phyloP scores from a whole-genome alignment of 1,140 invertebrate species.

The Delia radicum region DNA sequence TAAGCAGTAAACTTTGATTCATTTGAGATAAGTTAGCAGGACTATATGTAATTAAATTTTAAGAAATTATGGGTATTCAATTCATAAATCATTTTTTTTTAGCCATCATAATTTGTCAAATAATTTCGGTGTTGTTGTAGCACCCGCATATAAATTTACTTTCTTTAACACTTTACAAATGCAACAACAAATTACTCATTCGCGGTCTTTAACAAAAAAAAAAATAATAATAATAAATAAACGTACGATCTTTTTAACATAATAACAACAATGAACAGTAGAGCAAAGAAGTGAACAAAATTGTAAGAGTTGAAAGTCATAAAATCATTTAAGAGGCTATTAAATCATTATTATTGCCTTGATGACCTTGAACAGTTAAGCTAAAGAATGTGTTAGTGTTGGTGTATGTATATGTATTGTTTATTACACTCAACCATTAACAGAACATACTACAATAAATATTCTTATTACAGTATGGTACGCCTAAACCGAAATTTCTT shows the following conservation, averaged over 20 bases:
- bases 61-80: too few species aligned
- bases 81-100: too few species aligned
- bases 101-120: too few species aligned
- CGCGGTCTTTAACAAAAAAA: neutral
- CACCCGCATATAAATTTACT: slow-evolving; percentile 15
- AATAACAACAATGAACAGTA: too few species aligned
- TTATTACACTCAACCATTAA: neutral
- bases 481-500: too few species aligned
- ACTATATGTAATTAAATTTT: too few species aligned
- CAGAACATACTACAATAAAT: neutral
- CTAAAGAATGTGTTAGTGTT: neutral
- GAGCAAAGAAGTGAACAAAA: neutral
- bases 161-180: slow-evolving; percentile 9
- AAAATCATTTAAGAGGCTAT: slow-evolving; percentile 52
- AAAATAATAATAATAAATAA: neutral
- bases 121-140: neutral
- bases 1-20: too few species aligned
- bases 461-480: too few species aligned
- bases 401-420: neutral
- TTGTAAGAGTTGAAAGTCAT: slow-evolving; percentile 39
- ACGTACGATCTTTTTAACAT: too few species aligned
- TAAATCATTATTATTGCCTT: slow-evolving; percentile 54
- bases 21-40: too few species aligned
- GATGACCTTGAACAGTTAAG: slow-evolving; percentile 40
- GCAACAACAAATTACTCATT: slow-evolving; percentile 1